Evolutionary conservation across 2,797 vertebrate genomes (phyloP).

Genomic region (Eurystomus glaucurus): DNA sequence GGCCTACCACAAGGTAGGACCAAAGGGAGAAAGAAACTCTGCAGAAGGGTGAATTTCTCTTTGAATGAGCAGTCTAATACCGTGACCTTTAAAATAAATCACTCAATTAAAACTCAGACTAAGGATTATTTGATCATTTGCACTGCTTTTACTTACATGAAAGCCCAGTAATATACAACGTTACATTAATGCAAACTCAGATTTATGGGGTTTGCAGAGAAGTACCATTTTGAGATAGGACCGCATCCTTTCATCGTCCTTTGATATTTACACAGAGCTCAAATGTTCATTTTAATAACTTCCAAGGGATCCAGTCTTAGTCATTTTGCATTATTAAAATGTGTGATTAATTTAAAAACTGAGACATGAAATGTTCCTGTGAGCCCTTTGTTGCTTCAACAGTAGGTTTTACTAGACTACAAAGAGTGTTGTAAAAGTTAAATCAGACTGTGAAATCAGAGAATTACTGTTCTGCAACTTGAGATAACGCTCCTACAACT

Average conservation of each 20-base stretch:
- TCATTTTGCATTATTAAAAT: conserved; percentile 68
- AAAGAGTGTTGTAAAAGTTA: conserved; percentile 41
- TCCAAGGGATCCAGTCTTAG: conserved; percentile 71
- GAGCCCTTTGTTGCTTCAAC: conserved; percentile 55
- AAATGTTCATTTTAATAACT: conserved; percentile 76
- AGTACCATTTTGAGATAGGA: conserved; percentile 66
- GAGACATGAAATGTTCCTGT: conserved; percentile 56
- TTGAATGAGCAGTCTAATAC: conserved; percentile 57
- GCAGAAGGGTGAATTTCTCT: conserved; percentile 29
- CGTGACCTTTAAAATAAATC: conserved; percentile 73
- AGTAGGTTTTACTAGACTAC: conserved; percentile 43
- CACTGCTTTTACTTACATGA: conserved; percentile 73
- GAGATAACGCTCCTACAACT: conserved; percentile 18
- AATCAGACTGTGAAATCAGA: conserved; percentile 37
- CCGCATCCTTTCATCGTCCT: conserved; percentile 66
- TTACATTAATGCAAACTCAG: conserved; percentile 70
- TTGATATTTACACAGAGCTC: conserved; percentile 78
- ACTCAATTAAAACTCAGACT: conserved; percentile 71
- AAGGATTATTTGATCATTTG: conserved; percentile 71
- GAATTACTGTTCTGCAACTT: conserved; percentile 35
- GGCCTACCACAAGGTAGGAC: background rate
- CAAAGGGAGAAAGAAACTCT: background rate
- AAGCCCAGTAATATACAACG: conserved; percentile 58
- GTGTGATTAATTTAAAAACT: conserved; percentile 67
- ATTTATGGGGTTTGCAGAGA: conserved; percentile 64